Evolutionary conservation across 1,140 invertebrate genomes (phyloP).

Genomic region (Luehdorfia chinensis): DNA sequence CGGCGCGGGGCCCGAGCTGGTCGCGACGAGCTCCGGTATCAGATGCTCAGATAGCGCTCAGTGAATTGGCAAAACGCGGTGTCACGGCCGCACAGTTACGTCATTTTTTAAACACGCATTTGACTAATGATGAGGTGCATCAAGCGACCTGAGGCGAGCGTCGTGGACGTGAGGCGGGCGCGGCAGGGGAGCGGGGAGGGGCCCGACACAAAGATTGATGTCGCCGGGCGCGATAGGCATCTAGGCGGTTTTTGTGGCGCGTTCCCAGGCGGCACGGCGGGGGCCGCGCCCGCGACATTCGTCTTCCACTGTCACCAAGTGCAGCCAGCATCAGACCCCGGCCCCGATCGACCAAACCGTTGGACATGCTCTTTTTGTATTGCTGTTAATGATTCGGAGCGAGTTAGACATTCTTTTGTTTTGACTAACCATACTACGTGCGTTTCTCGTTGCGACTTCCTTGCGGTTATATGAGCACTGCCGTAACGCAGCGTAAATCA

Average conservation of each 20-base stretch:
- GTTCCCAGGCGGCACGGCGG: slow-evolving; percentile 35
- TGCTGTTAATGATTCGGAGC: no score
- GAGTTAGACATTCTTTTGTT: no score
- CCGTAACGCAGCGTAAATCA: no score
- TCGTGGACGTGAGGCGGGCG: slow-evolving; percentile 10
- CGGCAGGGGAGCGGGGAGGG: slow-evolving; percentile 11
- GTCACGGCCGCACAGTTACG: slow-evolving; percentile 8
- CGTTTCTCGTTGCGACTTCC: no score
- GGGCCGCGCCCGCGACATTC: slow-evolving; percentile 33
- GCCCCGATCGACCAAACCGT: slow-evolving; percentile 9
- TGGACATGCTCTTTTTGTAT: no score
- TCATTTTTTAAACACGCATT: slow-evolving; percentile 46
- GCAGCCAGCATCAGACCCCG: not conserved
- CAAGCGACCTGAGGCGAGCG: slow-evolving; percentile 15
- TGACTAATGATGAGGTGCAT: slow-evolving; percentile 50
- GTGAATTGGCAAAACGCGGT: slow-evolving; percentile 19
- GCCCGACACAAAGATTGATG: slow-evolving; percentile 48
- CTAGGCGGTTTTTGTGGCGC: slow-evolving; percentile 25
- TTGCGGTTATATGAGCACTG: no score
- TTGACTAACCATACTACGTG: no score
- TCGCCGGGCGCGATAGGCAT: slow-evolving; percentile 44
- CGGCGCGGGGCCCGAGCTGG: no score
- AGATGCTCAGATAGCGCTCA: no score
- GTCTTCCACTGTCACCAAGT: slow-evolving; percentile 45
- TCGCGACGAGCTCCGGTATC: no score